Evolutionary conservation across 2,797 vertebrate species (phyloP).

Genomic region (Bradypodion pumilum): DNA sequence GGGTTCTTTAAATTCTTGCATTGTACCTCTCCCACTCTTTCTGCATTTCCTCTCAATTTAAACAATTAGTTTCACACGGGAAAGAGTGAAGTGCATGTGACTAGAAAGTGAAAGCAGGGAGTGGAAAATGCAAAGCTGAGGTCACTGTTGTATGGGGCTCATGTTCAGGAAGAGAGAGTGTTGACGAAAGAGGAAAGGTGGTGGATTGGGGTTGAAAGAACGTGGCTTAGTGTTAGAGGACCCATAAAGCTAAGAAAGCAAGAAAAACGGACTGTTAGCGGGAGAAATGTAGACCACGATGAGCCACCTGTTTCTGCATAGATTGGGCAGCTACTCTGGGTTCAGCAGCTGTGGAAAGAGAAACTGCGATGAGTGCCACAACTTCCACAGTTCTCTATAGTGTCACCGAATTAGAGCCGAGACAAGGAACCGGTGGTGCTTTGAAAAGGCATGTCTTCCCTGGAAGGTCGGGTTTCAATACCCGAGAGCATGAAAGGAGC

Average conservation of each 20-base stretch:
- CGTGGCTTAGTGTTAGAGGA: background rate
- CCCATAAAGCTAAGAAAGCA: background rate
- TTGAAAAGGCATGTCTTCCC: no score
- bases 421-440: no score
- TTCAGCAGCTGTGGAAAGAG: no score
- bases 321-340: no score
- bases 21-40: background rate
- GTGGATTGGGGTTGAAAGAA: background rate
- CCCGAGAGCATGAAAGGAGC: no score
- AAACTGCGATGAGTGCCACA: no score
- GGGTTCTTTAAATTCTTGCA: background rate
- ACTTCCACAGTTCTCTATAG: no score
- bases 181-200: background rate
- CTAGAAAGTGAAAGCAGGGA: background rate
- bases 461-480: no score
- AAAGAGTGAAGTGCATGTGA: background rate
- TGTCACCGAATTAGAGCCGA: background rate
- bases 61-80: background rate
- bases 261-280: background rate
- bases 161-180: background rate
- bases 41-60: background rate
- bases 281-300: fast-evolving
- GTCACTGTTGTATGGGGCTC: no score
- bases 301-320: no score
- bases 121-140: background rate